phyloP scores from a whole-genome alignment of 1,140 invertebrate species.

The Sarcophaga bullata region DNA sequence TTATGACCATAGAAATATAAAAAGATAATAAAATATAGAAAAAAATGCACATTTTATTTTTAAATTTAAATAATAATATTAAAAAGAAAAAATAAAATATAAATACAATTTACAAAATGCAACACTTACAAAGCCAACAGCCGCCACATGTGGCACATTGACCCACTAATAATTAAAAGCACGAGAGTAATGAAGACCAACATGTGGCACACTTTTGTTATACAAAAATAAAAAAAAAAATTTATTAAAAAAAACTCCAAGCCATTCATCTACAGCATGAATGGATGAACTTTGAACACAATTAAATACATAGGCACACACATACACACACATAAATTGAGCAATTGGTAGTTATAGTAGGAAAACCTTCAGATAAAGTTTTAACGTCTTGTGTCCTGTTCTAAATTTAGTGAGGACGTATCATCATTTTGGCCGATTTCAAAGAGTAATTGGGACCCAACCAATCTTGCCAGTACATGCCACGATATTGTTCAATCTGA shows the following conservation, averaged over 20 bases:
- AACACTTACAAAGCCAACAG: neutral
- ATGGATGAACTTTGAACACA: slow-evolving; percentile 7
- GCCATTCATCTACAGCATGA: neutral
- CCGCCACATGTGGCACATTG: slow-evolving; percentile 6
- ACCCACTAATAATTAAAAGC: slow-evolving; percentile 3
- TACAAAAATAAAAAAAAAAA: slow-evolving; percentile 7
- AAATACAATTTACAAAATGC: slow-evolving; percentile 21
- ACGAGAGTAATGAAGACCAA: neutral
- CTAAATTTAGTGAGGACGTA: slow-evolving; percentile 64
- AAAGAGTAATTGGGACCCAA: slow-evolving; percentile 69
- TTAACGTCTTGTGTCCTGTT: slow-evolving; percentile 24
- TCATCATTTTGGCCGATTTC: slow-evolving; percentile 67
- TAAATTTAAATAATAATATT: no score
- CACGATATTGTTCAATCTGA: slow-evolving; percentile 61
- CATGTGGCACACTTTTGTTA: neutral
- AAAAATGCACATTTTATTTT: slow-evolving; percentile 6
- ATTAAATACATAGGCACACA: neutral
- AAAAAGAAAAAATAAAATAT: neutral
- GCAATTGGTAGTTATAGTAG: neutral
- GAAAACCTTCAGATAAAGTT: neutral
- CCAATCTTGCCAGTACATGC: slow-evolving; percentile 72
- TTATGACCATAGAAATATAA: no score
- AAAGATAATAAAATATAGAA: neutral
- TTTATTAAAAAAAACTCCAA: slow-evolving; percentile 11
- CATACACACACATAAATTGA: slow-evolving; percentile 17